Conservation (phyloP, 2,797 vertebrate species). For the Sphenodon punctatus region DNA sequence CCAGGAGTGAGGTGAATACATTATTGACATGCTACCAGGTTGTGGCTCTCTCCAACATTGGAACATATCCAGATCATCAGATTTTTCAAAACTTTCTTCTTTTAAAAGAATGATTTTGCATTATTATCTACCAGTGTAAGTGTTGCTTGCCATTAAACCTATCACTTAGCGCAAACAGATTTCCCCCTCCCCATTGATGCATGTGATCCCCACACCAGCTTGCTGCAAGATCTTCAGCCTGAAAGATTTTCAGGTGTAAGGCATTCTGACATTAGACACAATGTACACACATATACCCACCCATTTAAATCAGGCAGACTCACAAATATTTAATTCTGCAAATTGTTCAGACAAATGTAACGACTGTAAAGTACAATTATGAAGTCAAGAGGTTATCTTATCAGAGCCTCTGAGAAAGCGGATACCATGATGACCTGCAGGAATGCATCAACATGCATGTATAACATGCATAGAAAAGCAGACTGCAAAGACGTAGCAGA, state of each 20-base stretch:
- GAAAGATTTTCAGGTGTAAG: not conserved
- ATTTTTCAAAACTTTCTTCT: not conserved
- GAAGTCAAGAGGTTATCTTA: not conserved
- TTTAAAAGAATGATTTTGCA: not conserved
- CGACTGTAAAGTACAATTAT: not conserved
- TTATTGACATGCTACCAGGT: not conserved
- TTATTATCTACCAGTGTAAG: not conserved
- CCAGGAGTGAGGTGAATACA: too few species aligned
- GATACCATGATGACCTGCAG: not conserved
- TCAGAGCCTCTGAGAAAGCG: not conserved
- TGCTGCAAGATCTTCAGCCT: not conserved
- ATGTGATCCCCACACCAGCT: not conserved
- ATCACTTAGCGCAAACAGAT: not conserved
- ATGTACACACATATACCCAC: not conserved
- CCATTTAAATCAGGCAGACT: not conserved
- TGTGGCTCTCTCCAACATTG: not conserved
- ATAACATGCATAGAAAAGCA: slow-evolving; percentile 2
- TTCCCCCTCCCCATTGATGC: not conserved
- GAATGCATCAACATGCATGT: not conserved
- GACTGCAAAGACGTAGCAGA: not conserved
- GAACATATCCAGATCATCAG: not conserved
- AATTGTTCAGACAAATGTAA: not conserved
- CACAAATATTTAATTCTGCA: not conserved
- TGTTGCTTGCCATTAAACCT: not conserved
- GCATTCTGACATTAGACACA: not conserved